Conservation (phyloP, 2,888 invertebrate genomes). For the Agrochola macilenta region DNA sequence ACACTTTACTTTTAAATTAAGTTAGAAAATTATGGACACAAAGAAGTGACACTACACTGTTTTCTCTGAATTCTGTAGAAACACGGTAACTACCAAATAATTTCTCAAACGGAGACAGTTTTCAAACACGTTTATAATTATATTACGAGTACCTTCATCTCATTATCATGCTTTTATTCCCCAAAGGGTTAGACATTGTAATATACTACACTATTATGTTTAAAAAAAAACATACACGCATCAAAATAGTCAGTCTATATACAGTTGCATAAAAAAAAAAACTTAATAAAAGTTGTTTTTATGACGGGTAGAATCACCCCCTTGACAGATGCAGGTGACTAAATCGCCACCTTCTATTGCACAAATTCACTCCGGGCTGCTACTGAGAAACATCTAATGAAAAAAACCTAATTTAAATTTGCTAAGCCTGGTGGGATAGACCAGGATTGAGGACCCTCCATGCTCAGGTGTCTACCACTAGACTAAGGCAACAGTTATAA, state of each 20-base stretch:
- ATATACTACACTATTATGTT: neutral
- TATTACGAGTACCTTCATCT: neutral
- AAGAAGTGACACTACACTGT: neutral
- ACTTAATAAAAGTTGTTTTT: neutral
- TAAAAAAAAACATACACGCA: neutral
- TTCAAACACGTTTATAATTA: slow-evolving; percentile 6
- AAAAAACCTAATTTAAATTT: neutral
- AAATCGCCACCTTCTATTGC: neutral
- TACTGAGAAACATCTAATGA: neutral
- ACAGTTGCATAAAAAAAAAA: neutral
- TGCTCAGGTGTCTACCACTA: neutral
- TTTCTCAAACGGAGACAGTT: neutral
- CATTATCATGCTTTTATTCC: neutral
- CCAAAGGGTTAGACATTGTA: neutral
- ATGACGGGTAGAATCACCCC: neutral
- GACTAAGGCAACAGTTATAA: neutral
- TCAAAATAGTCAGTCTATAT: too few relatives aligned
- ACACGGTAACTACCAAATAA: neutral
- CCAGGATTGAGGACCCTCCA: neutral
- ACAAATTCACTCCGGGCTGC: neutral
- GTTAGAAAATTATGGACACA: slow-evolving; percentile 18
- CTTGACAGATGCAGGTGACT: neutral
- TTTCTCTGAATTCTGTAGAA: slow-evolving; percentile 4
- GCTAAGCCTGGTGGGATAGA: too few relatives aligned
- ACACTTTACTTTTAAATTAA: slow-evolving; percentile 12